These are phyloP conservation scores for Daboia siamensis DNA, from an alignment of 2,113 vertebrate species.

Conservation along the genomic window DNA sequence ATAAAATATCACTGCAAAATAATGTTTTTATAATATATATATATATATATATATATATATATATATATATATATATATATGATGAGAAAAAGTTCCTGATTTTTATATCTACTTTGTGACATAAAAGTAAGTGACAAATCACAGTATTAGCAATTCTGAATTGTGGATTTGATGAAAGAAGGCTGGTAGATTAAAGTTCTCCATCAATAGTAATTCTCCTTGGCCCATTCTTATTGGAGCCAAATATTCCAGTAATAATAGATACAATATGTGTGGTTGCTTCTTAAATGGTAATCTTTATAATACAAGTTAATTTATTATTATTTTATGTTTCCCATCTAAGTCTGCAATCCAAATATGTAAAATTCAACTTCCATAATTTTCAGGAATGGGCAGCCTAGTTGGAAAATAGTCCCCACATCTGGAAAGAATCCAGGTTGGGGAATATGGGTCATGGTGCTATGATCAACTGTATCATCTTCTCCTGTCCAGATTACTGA, in stretches of 20 bases:
- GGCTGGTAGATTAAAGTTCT: not conserved
- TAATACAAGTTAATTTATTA: not conserved
- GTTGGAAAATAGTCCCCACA: not conserved
- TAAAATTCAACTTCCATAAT: not conserved
- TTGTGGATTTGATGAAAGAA: not conserved
- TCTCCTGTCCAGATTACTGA: not conserved
- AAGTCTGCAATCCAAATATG: not conserved
- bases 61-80: slow-evolving; percentile 50
- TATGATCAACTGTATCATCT: not conserved
- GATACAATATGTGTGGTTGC: not conserved
- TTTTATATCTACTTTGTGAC: not conserved
- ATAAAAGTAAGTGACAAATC: slow-evolving; percentile 4
- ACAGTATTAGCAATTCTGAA: not conserved
- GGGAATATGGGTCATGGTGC: not conserved
- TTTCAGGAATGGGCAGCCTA: not conserved
- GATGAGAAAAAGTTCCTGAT: slow-evolving; percentile 26
- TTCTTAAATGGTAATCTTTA: not conserved
- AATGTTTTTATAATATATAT: slow-evolving; percentile 55
- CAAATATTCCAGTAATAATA: not conserved
- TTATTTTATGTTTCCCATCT: not conserved
- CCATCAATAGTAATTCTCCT: not conserved
- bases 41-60: too few species aligned
- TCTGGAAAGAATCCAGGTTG: not conserved
- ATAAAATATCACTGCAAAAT: slow-evolving; percentile 60
- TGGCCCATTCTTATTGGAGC: not conserved